phyloP scores from a whole-genome alignment of 2,797 vertebrate species.

The Tenualosa ilisha region DNA sequence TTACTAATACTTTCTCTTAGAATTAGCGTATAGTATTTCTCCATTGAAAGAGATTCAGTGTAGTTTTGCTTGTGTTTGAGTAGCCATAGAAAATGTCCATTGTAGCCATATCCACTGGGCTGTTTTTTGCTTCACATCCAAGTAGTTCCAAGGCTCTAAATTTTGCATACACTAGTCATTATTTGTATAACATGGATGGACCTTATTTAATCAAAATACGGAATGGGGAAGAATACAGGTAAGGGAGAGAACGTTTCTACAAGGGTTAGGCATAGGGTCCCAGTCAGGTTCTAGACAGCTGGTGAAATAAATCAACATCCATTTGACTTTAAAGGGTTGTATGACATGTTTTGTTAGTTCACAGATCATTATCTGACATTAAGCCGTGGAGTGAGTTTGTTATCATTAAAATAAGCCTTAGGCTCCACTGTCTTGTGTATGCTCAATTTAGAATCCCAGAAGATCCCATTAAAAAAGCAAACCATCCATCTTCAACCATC shows the following conservation, averaged over 20 bases:
- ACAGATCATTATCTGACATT: neutral
- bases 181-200: neutral
- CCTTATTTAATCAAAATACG: neutral
- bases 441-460: neutral
- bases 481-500: neutral
- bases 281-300: neutral
- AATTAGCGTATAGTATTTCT: neutral
- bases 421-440: neutral
- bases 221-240: neutral
- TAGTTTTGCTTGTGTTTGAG: neutral
- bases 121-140: neutral
- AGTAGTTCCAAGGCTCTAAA: neutral
- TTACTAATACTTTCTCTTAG: neutral
- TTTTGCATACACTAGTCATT: constrained; percentile 2
- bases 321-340: neutral
- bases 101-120: neutral
- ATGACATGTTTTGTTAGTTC: neutral
- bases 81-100: neutral
- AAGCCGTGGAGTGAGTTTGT: neutral
- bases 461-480: neutral
- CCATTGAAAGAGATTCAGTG: neutral
- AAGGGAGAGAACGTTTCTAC: neutral
- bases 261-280: neutral
- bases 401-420: neutral
- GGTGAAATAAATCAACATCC: neutral